Percentiles rank a stretch among this genome's conserved stretches.
phyloP scores from a whole-genome alignment of 2,888 invertebrate species.

The Troides helena region DNA sequence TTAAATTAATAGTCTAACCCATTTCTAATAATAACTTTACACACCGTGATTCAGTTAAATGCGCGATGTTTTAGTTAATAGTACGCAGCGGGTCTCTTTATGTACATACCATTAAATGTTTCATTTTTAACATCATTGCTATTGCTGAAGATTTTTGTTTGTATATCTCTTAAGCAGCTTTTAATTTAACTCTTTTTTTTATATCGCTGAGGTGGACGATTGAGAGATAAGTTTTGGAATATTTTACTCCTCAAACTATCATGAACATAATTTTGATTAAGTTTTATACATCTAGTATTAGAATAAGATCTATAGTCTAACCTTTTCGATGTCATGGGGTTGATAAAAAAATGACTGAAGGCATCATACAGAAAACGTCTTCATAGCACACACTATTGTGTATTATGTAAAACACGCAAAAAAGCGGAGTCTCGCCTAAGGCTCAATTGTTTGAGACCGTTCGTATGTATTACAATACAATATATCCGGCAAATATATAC shows the following conservation, averaged over 20 bases:
- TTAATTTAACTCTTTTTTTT: too few species aligned
- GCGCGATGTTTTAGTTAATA: background rate
- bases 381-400: background rate
- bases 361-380: background rate
- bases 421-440: background rate
- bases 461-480: background rate
- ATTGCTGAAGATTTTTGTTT: too few species aligned
- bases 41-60: slow-evolving; percentile 23
- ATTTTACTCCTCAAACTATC: too few species aligned
- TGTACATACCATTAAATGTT: too few species aligned
- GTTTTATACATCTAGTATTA: too few species aligned
- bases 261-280: too few species aligned
- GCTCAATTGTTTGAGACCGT: background rate
- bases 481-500: background rate
- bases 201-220: too few species aligned
- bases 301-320: too few species aligned
- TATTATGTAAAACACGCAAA: background rate
- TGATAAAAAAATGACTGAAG: background rate
- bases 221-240: too few species aligned
- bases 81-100: background rate
- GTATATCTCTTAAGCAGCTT: too few species aligned
- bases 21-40: slow-evolving; percentile 32
- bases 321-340: too few species aligned
- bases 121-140: background rate
- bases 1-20: slow-evolving; percentile 45